phyloP scores from a whole-genome alignment of 2,113 vertebrate species.

The Oryzias celebensis region DNA sequence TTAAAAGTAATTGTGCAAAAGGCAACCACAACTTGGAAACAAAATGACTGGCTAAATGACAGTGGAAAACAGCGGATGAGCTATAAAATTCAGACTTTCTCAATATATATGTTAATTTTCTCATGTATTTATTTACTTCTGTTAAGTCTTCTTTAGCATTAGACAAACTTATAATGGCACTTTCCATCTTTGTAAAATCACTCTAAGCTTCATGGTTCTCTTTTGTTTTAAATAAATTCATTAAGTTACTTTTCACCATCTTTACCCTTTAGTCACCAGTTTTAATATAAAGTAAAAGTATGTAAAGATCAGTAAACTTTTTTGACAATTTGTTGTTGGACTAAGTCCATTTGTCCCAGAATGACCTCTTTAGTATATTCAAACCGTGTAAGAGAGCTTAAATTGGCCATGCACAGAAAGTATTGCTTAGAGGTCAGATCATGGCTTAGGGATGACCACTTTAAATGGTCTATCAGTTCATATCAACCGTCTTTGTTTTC shows the following conservation, averaged over 20 bases:
- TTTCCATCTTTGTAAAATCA: slow-evolving; percentile 18
- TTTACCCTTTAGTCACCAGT: slow-evolving; percentile 17
- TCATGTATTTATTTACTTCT: slow-evolving; percentile 1
- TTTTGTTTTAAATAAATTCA: neutral
- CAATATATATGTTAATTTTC: slow-evolving; percentile 7
- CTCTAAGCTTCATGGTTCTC: slow-evolving; percentile 1
- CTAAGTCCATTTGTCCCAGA: slow-evolving; percentile 38
- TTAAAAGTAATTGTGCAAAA: slow-evolving; percentile 8
- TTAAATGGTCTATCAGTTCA: slow-evolving; percentile 40
- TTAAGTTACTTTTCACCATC: slow-evolving; percentile 1
- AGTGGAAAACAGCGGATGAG: neutral
- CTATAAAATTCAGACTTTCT: slow-evolving; percentile 5
- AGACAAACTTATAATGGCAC: slow-evolving; percentile 26
- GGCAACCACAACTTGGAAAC: neutral
- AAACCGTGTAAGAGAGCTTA: slow-evolving; percentile 28
- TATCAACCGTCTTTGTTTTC: slow-evolving; percentile 18
- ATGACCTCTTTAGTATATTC: slow-evolving; percentile 20
- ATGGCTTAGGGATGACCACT: slow-evolving; percentile 58
- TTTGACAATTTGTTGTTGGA: slow-evolving; percentile 49
- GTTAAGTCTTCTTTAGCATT: slow-evolving; percentile 10
- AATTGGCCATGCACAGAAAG: slow-evolving; percentile 57
- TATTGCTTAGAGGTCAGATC: slow-evolving; percentile 71
- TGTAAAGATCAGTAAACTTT: slow-evolving; percentile 53
- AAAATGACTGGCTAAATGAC: neutral
- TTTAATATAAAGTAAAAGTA: slow-evolving; percentile 28